phyloP scores from a whole-genome alignment of 2,113 vertebrate species.

The Cacatua alba region DNA sequence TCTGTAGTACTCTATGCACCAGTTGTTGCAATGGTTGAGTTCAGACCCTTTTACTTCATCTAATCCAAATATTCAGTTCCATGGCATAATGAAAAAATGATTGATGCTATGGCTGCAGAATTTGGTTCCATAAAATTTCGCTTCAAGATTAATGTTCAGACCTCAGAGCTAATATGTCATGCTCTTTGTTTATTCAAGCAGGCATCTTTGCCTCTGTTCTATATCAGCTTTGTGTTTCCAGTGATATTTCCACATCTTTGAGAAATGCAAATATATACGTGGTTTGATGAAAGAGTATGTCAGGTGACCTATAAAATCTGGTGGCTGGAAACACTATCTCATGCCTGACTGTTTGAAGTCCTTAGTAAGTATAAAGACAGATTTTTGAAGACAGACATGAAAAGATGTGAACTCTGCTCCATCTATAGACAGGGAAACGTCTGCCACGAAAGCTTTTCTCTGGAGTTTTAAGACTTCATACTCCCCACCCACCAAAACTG shows the following conservation, averaged over 20 bases:
- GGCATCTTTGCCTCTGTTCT: not conserved
- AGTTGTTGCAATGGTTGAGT: not conserved
- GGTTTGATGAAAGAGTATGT: not conserved
- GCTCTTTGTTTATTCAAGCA: constrained; percentile 13
- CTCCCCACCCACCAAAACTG: not conserved
- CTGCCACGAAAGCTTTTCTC: not conserved
- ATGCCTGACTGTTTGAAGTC: not conserved
- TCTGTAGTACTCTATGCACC: not conserved
- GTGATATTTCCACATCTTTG: constrained; percentile 5
- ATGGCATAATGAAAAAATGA: not conserved
- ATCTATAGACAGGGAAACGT: not conserved
- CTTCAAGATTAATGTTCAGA: constrained; percentile 26
- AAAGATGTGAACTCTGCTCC: not conserved
- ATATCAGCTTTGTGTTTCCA: constrained; percentile 16
- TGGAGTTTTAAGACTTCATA: not conserved
- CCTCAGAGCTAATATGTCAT: not conserved
- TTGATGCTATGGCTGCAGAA: not conserved
- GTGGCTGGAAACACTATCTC: not conserved
- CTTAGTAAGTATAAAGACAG: not conserved
- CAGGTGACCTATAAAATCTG: constrained; percentile 11
- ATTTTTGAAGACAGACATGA: constrained; percentile 18
- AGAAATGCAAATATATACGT: constrained; percentile 2
- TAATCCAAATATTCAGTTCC: not conserved
- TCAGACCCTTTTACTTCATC: constrained; percentile 4
- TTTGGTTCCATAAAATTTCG: not conserved